Conservation (phyloP, 2,113 vertebrate genomes). For the Ptychochromis oligacanthus region DNA sequence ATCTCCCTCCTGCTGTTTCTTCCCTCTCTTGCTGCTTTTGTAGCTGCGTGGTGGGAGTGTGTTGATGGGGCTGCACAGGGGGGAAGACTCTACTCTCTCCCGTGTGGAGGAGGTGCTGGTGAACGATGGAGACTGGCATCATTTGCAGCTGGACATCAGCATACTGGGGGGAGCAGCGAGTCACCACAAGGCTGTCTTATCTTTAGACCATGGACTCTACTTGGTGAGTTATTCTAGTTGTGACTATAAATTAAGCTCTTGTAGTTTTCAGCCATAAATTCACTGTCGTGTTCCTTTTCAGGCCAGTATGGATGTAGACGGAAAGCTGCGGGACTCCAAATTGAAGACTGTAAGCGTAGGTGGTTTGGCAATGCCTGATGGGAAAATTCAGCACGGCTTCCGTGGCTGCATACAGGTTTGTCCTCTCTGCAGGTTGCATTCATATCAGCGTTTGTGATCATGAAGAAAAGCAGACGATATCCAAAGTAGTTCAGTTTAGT, state of each 20-base stretch:
- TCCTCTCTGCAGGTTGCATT: neutral
- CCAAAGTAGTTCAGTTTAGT: neutral
- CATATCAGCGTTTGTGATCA: neutral
- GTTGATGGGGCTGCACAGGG: constrained; percentile 83
- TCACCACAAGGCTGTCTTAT: constrained; percentile 80
- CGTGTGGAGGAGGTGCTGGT: constrained; percentile 84
- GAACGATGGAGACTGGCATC: constrained; percentile 91
- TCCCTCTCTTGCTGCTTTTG: neutral
- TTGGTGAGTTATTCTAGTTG: constrained; percentile 68
- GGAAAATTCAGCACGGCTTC: constrained; percentile 85
- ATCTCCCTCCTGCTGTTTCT: constrained; percentile 38
- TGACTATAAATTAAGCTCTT: neutral
- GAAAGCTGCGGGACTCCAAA: constrained; percentile 82
- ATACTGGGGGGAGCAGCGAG: constrained; percentile 57
- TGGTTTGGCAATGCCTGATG: constrained; percentile 75
- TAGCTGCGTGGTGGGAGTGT: constrained; percentile 86
- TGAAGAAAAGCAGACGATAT: neutral
- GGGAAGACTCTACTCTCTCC: constrained; percentile 80
- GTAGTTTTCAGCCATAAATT: neutral
- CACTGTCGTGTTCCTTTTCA: constrained; percentile 43
- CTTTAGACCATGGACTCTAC: constrained; percentile 89
- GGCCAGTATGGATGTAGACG: constrained; percentile 82
- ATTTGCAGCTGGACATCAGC: constrained; percentile 84
- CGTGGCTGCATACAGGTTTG: constrained; percentile 90
- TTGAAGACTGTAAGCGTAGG: constrained; percentile 84